These are phyloP conservation scores for Danio albolineatus DNA, from an alignment of 2,797 vertebrate species.

Conservation along the genomic window DNA sequence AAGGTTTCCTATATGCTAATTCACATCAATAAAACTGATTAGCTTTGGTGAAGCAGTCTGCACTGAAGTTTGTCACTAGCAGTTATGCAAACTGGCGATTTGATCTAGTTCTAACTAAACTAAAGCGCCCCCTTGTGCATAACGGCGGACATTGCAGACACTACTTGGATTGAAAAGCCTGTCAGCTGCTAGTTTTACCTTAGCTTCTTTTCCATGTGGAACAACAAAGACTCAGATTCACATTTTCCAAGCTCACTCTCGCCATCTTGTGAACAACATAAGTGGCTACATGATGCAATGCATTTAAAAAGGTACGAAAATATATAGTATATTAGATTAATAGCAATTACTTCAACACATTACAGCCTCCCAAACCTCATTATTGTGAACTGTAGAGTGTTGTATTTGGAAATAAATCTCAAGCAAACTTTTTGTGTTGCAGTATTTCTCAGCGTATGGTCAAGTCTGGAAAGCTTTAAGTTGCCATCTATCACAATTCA, in stretches of 20 bases:
- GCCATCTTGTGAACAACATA: background rate
- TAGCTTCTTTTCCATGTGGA: background rate
- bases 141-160: background rate
- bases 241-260: background rate
- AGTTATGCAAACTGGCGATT: slow-evolving; percentile 16
- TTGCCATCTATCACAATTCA: too few species aligned
- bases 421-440: too few species aligned
- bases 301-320: background rate
- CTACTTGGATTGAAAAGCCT: background rate
- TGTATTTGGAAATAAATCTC: background rate
- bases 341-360: background rate
- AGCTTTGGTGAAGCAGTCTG: background rate
- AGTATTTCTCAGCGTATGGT: too few species aligned
- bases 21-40: background rate
- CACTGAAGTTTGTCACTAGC: background rate
- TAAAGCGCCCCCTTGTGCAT: slow-evolving; percentile 2
- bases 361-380: background rate
- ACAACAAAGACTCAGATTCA: background rate
- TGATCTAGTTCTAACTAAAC: background rate
- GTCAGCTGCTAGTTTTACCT: background rate
- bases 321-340: background rate
- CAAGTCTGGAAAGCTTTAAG: background rate
- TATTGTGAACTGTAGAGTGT: background rate
- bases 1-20: background rate
- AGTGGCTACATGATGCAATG: too few species aligned